phyloP scores from a whole-genome alignment of 2,888 invertebrate species.

The Noctuana brunneofusca region DNA sequence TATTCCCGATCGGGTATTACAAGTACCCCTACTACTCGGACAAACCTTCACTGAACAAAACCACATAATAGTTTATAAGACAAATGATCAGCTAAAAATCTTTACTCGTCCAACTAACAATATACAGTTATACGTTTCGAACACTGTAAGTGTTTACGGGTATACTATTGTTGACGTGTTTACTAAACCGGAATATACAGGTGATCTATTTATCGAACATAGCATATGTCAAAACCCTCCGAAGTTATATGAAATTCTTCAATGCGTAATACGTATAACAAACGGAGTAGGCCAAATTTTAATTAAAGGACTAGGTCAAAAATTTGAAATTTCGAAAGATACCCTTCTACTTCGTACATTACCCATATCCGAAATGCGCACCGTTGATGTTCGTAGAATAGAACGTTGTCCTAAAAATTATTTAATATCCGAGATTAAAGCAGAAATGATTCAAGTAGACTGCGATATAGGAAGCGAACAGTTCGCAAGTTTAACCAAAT shows the following conservation, averaged over 20 bases:
- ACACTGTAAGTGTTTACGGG: neutral
- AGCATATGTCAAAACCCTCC: slow-evolving; percentile 2
- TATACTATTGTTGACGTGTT: neutral
- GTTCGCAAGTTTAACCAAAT: neutral
- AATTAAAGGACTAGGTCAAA: neutral
- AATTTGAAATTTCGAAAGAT: neutral
- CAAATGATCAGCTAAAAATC: slow-evolving; percentile 3
- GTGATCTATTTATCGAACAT: slow-evolving; percentile 12
- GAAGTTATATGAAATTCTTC: slow-evolving; percentile 10
- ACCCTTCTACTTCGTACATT: neutral
- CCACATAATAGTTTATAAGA: slow-evolving; percentile 15
- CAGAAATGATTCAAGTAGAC: slow-evolving; percentile 12
- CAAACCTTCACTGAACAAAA: slow-evolving; percentile 22
- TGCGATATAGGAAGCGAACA: neutral
- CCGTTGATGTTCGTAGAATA: slow-evolving; percentile 3
- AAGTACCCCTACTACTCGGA: slow-evolving; percentile 17
- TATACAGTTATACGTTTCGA: neutral
- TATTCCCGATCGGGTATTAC: slow-evolving; percentile 1
- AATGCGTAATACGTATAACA: slow-evolving; percentile 1
- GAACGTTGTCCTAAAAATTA: slow-evolving; percentile 7
- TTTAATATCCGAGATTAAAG: slow-evolving; percentile 2
- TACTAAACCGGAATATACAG: neutral
- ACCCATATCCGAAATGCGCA: neutral
- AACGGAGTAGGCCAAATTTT: neutral
- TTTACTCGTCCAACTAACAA: neutral